Conservation (phyloP, 30 jellyfish, hydroid and myxozoan genomes). For the Turritopsis rubra region DNA sequence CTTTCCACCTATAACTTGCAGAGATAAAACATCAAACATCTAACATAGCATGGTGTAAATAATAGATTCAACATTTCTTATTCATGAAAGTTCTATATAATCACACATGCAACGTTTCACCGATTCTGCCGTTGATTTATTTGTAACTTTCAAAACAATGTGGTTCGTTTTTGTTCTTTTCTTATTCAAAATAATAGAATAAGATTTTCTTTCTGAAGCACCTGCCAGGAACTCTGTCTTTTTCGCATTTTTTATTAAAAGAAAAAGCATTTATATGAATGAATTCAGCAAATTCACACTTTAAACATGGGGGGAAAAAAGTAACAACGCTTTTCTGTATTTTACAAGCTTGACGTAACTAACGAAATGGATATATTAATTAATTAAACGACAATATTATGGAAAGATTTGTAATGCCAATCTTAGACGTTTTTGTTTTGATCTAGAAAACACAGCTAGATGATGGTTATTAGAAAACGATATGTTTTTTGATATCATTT, state of each 20-base stretch:
- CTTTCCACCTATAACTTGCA: neutral
- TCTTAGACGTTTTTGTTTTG: neutral
- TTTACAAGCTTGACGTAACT: neutral
- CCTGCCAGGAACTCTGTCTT: neutral
- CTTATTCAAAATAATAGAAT: neutral
- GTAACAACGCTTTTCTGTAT: neutral
- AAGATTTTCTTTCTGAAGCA: neutral
- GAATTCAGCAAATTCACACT: neutral
- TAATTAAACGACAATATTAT: neutral
- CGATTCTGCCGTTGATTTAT: conserved; percentile 1
- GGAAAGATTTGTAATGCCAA: neutral
- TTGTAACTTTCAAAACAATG: neutral
- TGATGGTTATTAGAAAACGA: neutral
- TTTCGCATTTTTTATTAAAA: neutral
- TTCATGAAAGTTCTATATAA: neutral
- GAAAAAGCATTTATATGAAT: neutral
- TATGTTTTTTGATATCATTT: too few relatives aligned
- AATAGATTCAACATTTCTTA: neutral
- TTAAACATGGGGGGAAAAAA: neutral
- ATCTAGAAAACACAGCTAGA: neutral
- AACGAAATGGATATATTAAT: neutral
- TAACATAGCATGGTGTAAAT: conserved; percentile 6
- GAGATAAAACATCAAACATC: neutral
- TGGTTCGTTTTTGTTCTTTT: neutral
- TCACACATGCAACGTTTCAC: neutral